Evolutionary conservation across 2,797 vertebrate species (phyloP).

Genomic region (Cichlasoma orientale): DNA sequence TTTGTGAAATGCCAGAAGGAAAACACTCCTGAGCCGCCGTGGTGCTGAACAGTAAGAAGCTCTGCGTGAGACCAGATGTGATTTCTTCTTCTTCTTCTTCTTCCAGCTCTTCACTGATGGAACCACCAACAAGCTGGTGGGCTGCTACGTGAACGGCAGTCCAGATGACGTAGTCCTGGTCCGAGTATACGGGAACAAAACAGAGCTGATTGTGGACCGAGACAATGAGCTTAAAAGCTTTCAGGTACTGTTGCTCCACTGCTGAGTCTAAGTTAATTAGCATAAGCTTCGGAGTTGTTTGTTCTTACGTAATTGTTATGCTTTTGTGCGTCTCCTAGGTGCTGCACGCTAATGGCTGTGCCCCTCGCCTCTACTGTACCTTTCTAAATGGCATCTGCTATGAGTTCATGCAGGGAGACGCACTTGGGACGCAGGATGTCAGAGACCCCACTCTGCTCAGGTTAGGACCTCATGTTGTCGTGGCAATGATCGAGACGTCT

Average conservation of each 20-base stretch:
- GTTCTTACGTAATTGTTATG: background rate
- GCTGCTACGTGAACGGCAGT: conserved; percentile 88
- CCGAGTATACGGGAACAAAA: conserved; percentile 93
- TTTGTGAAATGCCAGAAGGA: background rate
- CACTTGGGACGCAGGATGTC: conserved; percentile 90
- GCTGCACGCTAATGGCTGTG: conserved; percentile 91
- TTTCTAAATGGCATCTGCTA: conserved; percentile 98
- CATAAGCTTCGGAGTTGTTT: background rate
- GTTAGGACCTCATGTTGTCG: conserved; percentile 60
- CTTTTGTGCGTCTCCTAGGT: conserved; percentile 66
- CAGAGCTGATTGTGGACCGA: conserved; percentile 93
- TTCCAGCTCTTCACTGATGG: conserved; percentile 94
- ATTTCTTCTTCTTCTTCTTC: background rate
- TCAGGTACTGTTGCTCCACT: conserved; percentile 74
- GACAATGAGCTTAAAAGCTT: conserved; percentile 96
- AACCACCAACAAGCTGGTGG: conserved; percentile 97
- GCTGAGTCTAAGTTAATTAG: background rate
- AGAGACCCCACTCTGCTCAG: conserved; percentile 88
- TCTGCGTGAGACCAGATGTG: background rate
- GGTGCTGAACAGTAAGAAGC: background rate
- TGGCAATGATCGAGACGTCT: background rate
- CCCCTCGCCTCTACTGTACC: conserved; percentile 94
- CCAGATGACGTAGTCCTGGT: conserved; percentile 91
- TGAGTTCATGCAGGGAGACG: conserved; percentile 92
- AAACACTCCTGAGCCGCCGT: background rate